Base-by-base conservation (phyloP, 2,113 vertebrate genomes). In the Otolemur garnettii region DNA sequence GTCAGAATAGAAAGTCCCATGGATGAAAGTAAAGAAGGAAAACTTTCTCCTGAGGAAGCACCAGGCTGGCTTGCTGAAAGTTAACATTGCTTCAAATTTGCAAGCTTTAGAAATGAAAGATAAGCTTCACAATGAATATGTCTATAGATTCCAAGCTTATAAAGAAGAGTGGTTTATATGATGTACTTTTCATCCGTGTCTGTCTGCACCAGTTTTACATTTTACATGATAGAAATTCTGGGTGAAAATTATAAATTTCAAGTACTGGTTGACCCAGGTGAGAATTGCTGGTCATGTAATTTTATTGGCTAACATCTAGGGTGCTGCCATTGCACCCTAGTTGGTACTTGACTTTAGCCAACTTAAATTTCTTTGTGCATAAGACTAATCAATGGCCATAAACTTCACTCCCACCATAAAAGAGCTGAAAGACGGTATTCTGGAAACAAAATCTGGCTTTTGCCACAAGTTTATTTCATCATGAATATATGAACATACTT, bases 1-100 rank as follows among this genome's bases (percentile, higher is more conserved):
- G 42, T 95, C 60, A 96, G 62, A 85, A 82, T 78, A 74, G 71
- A 93, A 95, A 82, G 83, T 90, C 62, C 69, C 55, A 1, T 79
- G 68, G 60, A 35, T 91, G 42, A 79, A 94, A 90, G 68, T 72
- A 90, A 90, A 88, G 68, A 60, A 90, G 84, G 38, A 71, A 91
- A 96, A 60, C 64, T 78, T 94, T 90, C 84, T 96, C 66, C 30
- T 72, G 28, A 88, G 55, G 55, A 33, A 33, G 24, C 81, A 87
- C 19, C 4, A 92, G 64, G 21, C 45, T 78, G 42, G 7, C 19
- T 72, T 45, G 66, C 55, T 93, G 11, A 71, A 90, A 82, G 69
- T 69, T 86, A 87, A 60, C 57, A 59, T 42, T 71, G 53, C 42
- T 66, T 62, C 30, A 71, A 33, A 28, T 79, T 81, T 92, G 50